A percentile compares a stretch with the other conserved stretches of the same genome.
These are phyloP conservation scores for Corella eumyota DNA, from an alignment of 23 tunicate species.

Conservation along the genomic window DNA sequence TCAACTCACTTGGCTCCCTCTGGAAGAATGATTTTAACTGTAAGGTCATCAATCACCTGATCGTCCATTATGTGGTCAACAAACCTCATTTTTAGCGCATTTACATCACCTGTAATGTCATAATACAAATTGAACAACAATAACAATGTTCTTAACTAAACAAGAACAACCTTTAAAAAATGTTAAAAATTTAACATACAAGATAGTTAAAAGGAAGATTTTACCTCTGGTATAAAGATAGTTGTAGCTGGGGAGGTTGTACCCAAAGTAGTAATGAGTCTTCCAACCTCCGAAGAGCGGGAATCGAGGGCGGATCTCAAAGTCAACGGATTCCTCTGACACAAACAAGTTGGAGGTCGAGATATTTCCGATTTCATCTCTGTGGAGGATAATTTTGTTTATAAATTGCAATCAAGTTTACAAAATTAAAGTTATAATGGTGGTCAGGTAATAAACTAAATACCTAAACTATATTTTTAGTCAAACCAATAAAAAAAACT, in stretches of 20 bases:
- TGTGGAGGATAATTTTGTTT: not conserved
- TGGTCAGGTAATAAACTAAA: too few species aligned
- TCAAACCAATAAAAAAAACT: too few species aligned
- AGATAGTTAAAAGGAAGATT: not conserved
- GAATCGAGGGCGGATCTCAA: constrained; percentile 94
- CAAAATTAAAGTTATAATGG: too few species aligned
- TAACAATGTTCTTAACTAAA: not conserved
- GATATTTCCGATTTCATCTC: constrained; percentile 97
- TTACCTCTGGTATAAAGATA: constrained; percentile 71
- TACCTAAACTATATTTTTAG: too few species aligned
- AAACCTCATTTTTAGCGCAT: constrained; percentile 80
- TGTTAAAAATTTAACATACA: not conserved
- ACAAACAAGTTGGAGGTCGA: constrained; percentile 75
- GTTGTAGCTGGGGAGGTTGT: constrained; percentile 88
- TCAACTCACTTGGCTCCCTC: constrained; percentile 80
- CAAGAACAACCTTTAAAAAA: not conserved
- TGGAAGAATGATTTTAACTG: constrained; percentile 79
- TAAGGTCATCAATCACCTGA: constrained; percentile 71
- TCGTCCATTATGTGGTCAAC: constrained; percentile 89
- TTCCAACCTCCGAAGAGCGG: constrained; percentile 99
- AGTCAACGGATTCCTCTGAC: constrained; percentile 72
- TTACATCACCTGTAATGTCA: constrained; percentile 55
- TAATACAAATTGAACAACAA: not conserved
- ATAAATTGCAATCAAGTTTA: too few species aligned
- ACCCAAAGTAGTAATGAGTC: constrained; percentile 90